phyloP scores from a whole-genome alignment of 2,797 vertebrate genomes.

The Lepus oiostolus region DNA sequence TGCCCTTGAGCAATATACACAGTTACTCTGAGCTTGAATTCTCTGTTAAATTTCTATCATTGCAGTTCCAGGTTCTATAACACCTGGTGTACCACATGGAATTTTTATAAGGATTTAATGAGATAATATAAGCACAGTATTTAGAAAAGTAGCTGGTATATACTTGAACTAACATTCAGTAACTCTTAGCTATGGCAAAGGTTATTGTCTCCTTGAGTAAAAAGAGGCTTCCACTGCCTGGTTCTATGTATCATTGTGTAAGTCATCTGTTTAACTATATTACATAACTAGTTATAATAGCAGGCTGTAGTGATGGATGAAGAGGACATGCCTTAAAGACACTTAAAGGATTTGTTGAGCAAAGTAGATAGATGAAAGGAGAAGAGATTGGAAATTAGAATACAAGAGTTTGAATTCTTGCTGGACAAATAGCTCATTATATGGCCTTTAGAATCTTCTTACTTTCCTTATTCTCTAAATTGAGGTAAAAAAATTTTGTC shows the following conservation, averaged over 20 bases:
- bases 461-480: slow-evolving; percentile 7
- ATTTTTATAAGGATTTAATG: neutral
- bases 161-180: neutral
- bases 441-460: neutral
- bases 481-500: neutral
- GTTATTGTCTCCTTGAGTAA: neutral
- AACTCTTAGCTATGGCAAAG: neutral
- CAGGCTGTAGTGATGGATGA: neutral
- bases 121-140: neutral
- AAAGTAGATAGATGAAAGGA: neutral
- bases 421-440: neutral
- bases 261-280: neutral
- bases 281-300: neutral
- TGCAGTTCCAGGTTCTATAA: neutral
- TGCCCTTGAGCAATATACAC: neutral
- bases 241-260: neutral
- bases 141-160: neutral
- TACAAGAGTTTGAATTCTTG: neutral
- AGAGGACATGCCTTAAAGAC: neutral
- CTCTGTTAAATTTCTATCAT: neutral
- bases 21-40: neutral
- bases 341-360: neutral
- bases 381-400: neutral
- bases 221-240: neutral
- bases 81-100: neutral